A percentile compares a stretch with the other conserved stretches of the same genome.
These are phyloP conservation scores for Mormyrops attenuatus DNA, from an alignment of 2,797 vertebrate genomes.

Conservation along the genomic window DNA sequence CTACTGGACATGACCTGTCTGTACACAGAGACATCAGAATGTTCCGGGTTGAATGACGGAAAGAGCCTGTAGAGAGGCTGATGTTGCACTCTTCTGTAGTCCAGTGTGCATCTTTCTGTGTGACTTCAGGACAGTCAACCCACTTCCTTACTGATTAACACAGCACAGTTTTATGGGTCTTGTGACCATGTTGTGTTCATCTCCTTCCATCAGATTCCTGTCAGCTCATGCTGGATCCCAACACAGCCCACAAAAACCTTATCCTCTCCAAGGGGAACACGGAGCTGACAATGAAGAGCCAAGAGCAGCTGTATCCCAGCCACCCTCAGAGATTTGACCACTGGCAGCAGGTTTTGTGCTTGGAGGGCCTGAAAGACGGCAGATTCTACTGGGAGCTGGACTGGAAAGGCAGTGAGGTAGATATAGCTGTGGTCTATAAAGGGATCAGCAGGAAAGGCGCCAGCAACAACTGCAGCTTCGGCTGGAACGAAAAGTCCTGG, in stretches of 20 bases:
- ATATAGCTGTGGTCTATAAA: slow-evolving; percentile 59
- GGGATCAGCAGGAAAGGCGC: slow-evolving; percentile 61
- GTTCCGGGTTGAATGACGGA: background rate
- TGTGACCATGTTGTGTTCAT: background rate
- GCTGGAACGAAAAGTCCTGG: slow-evolving; percentile 72
- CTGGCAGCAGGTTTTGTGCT: slow-evolving; percentile 70
- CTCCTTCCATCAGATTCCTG: slow-evolving; percentile 45
- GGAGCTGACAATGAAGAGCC: slow-evolving; percentile 57
- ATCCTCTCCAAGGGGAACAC: slow-evolving; percentile 62
- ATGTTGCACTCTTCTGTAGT: slow-evolving; percentile 9
- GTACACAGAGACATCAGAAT: slow-evolving; percentile 8
- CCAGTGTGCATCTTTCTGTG: background rate
- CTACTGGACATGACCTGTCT: background rate
- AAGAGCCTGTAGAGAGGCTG: background rate
- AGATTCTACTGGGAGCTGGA: slow-evolving; percentile 70
- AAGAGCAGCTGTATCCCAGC: slow-evolving; percentile 56
- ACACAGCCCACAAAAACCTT: slow-evolving; percentile 58
- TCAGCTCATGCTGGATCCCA: slow-evolving; percentile 58
- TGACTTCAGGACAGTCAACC: background rate
- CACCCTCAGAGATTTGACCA: slow-evolving; percentile 63
- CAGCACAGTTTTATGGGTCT: background rate
- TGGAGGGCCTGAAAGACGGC: slow-evolving; percentile 48
- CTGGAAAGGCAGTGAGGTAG: slow-evolving; percentile 63
- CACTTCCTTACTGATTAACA: background rate
- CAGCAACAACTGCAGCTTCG: slow-evolving; percentile 61